Base-by-base conservation (phyloP, 1,140 invertebrate species). In the Vanessa tameamea region DNA sequence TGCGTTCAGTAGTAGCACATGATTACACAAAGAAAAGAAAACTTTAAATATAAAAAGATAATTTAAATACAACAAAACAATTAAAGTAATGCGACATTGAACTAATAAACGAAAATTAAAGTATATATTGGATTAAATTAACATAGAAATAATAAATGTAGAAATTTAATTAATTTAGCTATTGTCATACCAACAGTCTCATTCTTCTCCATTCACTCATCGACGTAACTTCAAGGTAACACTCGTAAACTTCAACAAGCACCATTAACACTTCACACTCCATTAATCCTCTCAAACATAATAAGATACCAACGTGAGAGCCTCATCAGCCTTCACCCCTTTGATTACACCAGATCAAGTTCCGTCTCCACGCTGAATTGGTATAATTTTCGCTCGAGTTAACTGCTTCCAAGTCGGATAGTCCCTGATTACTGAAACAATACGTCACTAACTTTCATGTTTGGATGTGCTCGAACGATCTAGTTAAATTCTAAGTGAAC, bases 261-360 rank as follows among this genome's bases (percentile, higher is more conserved):
- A n/a, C 15, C 50, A 15, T 16, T 16, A 20, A 57, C 53, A 57
- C 50, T 43, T 12, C 51, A 12, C 71, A 50, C 55, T 73, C 15
- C 43, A 67, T 61, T 66, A 11, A 23, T 63, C 37, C 47, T 50
- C 15, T 43, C 37, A 43, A 47, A 68, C 23, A 73, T 57, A 64
- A 69, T 61, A 64, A 55, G 61, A 64, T 77, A 81, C 79, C 51
- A 37, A 81, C 79, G 79, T 51, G 79, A 78, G 20, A 81, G 79
- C 59, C 79, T 77, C 79, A 81, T 81, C 51, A 23, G 53, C 23
- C 53, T 31, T 3, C 26, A 9, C 51, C 51, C 53, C 63, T 61
- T 68, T 61, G 47, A 67, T 55, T 65, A 71, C 51, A 68, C 64
- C 47, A 16, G 69, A 66, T 71, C 73, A 65, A 71, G 51, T 69